phyloP scores from a whole-genome alignment of 2,888 invertebrate genomes.

The Dione juno region DNA sequence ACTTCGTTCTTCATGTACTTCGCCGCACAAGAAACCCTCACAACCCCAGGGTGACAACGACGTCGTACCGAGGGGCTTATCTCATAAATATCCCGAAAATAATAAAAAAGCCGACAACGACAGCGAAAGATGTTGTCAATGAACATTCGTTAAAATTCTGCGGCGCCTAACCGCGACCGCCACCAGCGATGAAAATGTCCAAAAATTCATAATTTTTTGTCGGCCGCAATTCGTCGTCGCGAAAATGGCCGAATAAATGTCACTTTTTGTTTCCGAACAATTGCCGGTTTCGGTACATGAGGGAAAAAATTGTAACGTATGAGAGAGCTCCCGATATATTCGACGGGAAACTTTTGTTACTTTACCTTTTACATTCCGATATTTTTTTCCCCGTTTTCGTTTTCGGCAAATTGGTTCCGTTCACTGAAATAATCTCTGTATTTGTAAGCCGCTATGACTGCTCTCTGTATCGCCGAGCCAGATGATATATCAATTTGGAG shows the following conservation, averaged over 20 bases:
- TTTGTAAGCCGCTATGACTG: constrained; percentile 24
- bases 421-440: constrained; percentile 34
- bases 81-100: constrained; percentile 51
- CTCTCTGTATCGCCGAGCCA: neutral
- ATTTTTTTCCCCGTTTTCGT: constrained; percentile 43
- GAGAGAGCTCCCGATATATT: constrained; percentile 61
- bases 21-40: constrained; percentile 42
- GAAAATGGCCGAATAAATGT: constrained; percentile 62
- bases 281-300: constrained; percentile 54
- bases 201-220: constrained; percentile 64
- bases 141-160: constrained; percentile 61
- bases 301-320: constrained; percentile 63
- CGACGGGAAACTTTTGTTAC: constrained; percentile 60
- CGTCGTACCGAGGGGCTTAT: constrained; percentile 46
- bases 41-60: constrained; percentile 45
- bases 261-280: constrained; percentile 62
- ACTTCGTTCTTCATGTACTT: too few relatives aligned
- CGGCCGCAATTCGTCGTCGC: constrained; percentile 57
- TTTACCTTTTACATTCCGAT: constrained; percentile 47
- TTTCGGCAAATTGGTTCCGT: constrained; percentile 47
- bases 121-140: constrained; percentile 53
- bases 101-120: constrained; percentile 55
- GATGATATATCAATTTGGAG: constrained; percentile 2
- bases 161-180: constrained; percentile 51
- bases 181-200: constrained; percentile 59